Evolutionary conservation across 2,797 vertebrate genomes (phyloP).

Genomic region (Hyperoplus immaculatus): DNA sequence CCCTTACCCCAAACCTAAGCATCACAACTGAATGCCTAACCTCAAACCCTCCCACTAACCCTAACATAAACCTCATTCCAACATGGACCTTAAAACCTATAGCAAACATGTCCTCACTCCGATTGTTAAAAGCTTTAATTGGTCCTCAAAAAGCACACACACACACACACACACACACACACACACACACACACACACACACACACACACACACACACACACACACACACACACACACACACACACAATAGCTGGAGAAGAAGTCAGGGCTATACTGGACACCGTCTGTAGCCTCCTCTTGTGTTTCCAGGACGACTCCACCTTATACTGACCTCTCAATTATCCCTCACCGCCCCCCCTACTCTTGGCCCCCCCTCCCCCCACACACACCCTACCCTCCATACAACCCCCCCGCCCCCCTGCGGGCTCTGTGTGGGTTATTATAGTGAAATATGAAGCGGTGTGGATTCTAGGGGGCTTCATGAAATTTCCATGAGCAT

Average conservation of each 20-base stretch:
- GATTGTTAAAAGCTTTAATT: too few species aligned
- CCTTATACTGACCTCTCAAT: constrained; percentile 77
- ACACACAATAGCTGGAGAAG: constrained; percentile 48
- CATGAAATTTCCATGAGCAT: constrained; percentile 90
- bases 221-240: constrained; percentile 42
- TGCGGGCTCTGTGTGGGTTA: constrained; percentile 77
- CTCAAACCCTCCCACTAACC: too few species aligned
- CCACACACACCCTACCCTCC: constrained; percentile 54
- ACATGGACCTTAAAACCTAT: too few species aligned
- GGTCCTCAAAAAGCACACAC: too few species aligned
- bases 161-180: constrained; percentile 9
- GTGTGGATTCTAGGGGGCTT: constrained; percentile 83
- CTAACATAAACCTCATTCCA: too few species aligned
- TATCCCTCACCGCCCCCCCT: constrained; percentile 53
- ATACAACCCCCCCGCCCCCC: constrained; percentile 76
- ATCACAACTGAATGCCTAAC: too few species aligned
- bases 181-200: neutral
- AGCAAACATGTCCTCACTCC: too few species aligned
- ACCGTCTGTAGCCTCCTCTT: constrained; percentile 54
- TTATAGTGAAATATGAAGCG: constrained; percentile 90
- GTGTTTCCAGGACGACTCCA: constrained; percentile 64
- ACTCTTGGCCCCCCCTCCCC: constrained; percentile 36
- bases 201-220: constrained; percentile 22
- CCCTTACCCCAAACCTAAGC: too few species aligned
- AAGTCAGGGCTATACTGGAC: constrained; percentile 52